Conservation (phyloP, 1,140 invertebrate species). For the Pemphigus obesinymphae region DNA sequence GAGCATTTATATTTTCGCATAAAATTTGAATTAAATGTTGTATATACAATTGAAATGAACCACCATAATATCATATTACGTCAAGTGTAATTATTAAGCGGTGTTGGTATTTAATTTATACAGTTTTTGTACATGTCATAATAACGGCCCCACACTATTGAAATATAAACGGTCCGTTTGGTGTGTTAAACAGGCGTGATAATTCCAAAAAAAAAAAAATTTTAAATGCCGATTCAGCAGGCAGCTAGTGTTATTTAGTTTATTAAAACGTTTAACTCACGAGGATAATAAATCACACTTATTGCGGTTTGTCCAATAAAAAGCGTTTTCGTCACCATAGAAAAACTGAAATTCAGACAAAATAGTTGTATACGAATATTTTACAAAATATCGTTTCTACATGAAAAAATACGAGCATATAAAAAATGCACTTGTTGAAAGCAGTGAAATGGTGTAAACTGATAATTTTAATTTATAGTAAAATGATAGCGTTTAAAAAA, state of each 20-base stretch:
- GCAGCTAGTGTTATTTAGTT: neutral
- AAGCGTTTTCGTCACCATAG: too few relatives aligned
- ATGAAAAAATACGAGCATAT: too few relatives aligned
- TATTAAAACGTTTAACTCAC: neutral
- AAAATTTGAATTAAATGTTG: neutral
- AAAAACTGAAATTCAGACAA: too few relatives aligned
- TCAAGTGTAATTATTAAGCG: neutral
- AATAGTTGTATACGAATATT: neutral
- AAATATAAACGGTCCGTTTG: neutral
- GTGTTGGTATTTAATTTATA: constrained; percentile 4
- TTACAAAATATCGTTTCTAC: too few relatives aligned
- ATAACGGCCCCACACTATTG: neutral
- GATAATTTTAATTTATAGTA: too few relatives aligned
- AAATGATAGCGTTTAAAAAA: too few relatives aligned
- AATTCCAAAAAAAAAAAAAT: neutral
- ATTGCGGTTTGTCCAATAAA: neutral
- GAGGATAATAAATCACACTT: neutral
- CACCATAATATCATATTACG: neutral
- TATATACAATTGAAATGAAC: neutral
- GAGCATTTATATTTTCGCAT: neutral
- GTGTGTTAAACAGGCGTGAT: neutral
- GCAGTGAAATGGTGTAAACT: too few relatives aligned
- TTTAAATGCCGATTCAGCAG: neutral
- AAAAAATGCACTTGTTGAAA: too few relatives aligned
- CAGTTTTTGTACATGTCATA: neutral